phyloP scores from a whole-genome alignment of 2,888 invertebrate genomes.

The Sisyra nigra region DNA sequence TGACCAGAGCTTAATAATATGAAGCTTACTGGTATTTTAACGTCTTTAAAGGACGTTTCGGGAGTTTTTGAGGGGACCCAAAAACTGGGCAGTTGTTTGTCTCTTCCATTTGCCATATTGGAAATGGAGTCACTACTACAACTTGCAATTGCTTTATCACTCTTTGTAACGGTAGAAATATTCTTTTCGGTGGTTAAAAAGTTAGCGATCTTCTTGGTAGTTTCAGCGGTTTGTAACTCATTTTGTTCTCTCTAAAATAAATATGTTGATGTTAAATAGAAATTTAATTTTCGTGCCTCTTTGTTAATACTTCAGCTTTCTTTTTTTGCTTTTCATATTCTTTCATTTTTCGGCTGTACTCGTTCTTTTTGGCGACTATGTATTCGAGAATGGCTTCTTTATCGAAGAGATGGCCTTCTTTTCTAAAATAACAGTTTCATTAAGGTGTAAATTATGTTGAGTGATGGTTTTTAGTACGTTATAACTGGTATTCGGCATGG shows the following conservation, averaged over 20 bases:
- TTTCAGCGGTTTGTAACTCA: conserved; percentile 55
- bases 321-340: conserved; percentile 81
- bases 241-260: conserved; percentile 36
- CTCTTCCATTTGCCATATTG: conserved; percentile 57
- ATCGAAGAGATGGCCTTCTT: conserved; percentile 89
- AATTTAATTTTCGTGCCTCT: background rate
- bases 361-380: conserved; percentile 84
- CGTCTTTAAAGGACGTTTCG: conserved; percentile 47
- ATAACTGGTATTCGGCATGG: conserved; percentile 89
- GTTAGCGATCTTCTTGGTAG: conserved; percentile 54
- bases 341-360: conserved; percentile 75
- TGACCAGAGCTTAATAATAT: background rate
- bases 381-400: conserved; percentile 94
- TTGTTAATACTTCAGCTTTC: conserved; percentile 41
- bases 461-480: conserved; percentile 36
- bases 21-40: conserved; percentile 54
- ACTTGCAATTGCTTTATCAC: background rate
- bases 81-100: conserved; percentile 80
- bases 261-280: conserved; percentile 1
- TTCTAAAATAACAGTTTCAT: conserved; percentile 22
- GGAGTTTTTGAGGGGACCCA: conserved; percentile 94
- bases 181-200: conserved; percentile 74
- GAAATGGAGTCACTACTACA: conserved; percentile 34
- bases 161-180: conserved; percentile 29
- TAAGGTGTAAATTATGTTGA: background rate